Evolutionary conservation across 2,113 vertebrate genomes (phyloP), one percentile per base, ranked within the genome.

Genomic region (Silurus glanis): DNA sequence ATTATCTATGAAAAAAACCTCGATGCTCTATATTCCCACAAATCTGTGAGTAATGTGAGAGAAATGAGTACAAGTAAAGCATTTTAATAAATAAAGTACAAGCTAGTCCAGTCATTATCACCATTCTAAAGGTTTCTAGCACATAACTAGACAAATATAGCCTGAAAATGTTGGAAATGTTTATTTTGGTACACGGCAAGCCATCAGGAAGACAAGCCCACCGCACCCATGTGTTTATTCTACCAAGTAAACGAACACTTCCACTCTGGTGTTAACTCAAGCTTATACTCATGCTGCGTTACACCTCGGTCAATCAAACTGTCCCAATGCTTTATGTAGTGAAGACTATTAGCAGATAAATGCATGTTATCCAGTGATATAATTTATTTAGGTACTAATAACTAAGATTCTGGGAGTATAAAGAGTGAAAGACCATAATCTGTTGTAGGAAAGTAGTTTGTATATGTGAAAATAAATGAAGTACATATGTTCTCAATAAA

Each of bases 171-270:
- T 49, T 47, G 21, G 45, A 49, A 55, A 4, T 80, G 66, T 49
- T 47, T 82, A 74, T 86, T 86, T 86, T 74, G 13, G 78, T 69
- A 55, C 66, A 71, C 84, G 25, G 64, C 17, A 0, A 86, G 76
- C 23, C 28, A 59, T 25, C 85, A 86, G 85, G 85, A 86, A 86
- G 47, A 62, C 55, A 81, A 45, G 10, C 79, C 79, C 79, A 82
- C 85, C 85, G 3, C 79, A 81, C 85, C 85, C 85, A 86, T 86
- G 37, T 86, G 85, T 86, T 86, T 86, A 82, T 74, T 53, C n/a
- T 59, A 69, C 45, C 85, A 37, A 49, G 47, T n/a, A 82, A 81
- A 74, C 66, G 71, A 61, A 81, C 53, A 81, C 51, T 86, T 86
- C 85, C 85, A 19, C 6, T 86, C 56, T 59, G 51, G 16, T 3